These are phyloP conservation scores for Catocala fraxini DNA, from an alignment of 2,888 invertebrate species.

Conservation along the genomic window DNA sequence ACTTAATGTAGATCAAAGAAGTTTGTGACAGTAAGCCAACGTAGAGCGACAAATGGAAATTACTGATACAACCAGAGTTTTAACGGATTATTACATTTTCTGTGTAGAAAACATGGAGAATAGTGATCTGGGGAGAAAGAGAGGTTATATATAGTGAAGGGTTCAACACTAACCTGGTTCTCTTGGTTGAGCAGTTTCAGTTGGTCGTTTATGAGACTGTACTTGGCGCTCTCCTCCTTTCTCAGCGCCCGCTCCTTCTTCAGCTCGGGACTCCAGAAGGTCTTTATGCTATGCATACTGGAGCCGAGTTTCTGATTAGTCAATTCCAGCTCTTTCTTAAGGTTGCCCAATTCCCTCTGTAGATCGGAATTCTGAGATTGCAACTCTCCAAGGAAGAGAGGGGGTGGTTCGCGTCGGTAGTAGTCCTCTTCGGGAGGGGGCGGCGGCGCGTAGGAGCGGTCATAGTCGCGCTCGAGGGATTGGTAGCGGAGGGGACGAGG, in stretches of 20 bases:
- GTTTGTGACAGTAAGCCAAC: slow-evolving; percentile 1
- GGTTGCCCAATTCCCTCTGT: slow-evolving; percentile 95
- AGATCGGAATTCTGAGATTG: slow-evolving; percentile 98
- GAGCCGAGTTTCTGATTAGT: slow-evolving; percentile 99
- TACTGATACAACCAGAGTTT: not conserved
- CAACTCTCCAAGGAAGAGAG: slow-evolving; percentile 93
- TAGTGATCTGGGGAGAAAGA: not conserved
- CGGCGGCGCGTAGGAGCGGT: slow-evolving; percentile 95
- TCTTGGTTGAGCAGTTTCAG: slow-evolving; percentile 98
- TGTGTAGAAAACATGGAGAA: not conserved
- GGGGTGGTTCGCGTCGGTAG: slow-evolving; percentile 87
- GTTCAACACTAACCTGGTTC: slow-evolving; percentile 93
- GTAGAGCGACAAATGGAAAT: not conserved
- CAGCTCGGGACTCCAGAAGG: slow-evolving; percentile 99
- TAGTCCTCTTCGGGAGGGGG: slow-evolving; percentile 92
- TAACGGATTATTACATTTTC: no score
- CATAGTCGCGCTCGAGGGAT: slow-evolving; percentile 93
- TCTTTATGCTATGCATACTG: slow-evolving; percentile 99
- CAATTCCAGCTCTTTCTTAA: slow-evolving; percentile 97
- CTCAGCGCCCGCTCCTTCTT: slow-evolving; percentile 98
- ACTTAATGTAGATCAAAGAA: slow-evolving; percentile 1
- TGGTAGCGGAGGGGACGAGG: slow-evolving; percentile 92
- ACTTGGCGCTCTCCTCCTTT: slow-evolving; percentile 99
- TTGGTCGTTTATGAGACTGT: slow-evolving; percentile 98
- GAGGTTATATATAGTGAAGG: slow-evolving; percentile 3